Evolutionary conservation across 2,888 invertebrate species (phyloP).

Genomic region (Mechanitis messenoides): DNA sequence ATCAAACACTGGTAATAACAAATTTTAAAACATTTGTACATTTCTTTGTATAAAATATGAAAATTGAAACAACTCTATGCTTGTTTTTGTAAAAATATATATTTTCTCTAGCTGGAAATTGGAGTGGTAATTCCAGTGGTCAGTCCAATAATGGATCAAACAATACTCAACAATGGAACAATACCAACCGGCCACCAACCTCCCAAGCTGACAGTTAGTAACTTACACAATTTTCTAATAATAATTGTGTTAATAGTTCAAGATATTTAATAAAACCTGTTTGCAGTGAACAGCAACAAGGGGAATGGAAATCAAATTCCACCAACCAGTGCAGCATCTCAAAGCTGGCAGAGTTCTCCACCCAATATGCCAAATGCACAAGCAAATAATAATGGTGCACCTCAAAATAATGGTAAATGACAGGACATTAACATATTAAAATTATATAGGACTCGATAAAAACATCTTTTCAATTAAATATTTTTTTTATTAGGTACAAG

Average conservation of each 20-base stretch:
- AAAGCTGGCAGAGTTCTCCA: conserved; percentile 66
- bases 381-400: conserved; percentile 69
- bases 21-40: too few relatives aligned
- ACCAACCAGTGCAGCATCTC: conserved; percentile 61
- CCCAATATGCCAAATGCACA: conserved; percentile 70
- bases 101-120: conserved; percentile 61
- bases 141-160: conserved; percentile 65
- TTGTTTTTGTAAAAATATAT: conserved; percentile 11
- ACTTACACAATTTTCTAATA: conserved; percentile 12
- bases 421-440: not conserved
- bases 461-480: not conserved
- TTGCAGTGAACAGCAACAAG: conserved; percentile 72
- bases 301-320: conserved; percentile 65
- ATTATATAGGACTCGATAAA: not conserved
- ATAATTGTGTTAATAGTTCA: conserved; percentile 1
- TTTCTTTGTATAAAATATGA: too few relatives aligned
- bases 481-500: conserved; percentile 52
- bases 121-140: conserved; percentile 68
- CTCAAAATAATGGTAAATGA: conserved; percentile 59
- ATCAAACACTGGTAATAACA: conserved; percentile 76
- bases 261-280: conserved; percentile 8
- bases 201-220: conserved; percentile 72
- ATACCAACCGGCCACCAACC: conserved; percentile 70
- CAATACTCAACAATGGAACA: conserved; percentile 74
- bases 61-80: too few relatives aligned